Evolutionary conservation across 1,140 invertebrate genomes (phyloP), one percentile per base, ranked within the genome.

Genomic region (Drosophila triauraria): DNA sequence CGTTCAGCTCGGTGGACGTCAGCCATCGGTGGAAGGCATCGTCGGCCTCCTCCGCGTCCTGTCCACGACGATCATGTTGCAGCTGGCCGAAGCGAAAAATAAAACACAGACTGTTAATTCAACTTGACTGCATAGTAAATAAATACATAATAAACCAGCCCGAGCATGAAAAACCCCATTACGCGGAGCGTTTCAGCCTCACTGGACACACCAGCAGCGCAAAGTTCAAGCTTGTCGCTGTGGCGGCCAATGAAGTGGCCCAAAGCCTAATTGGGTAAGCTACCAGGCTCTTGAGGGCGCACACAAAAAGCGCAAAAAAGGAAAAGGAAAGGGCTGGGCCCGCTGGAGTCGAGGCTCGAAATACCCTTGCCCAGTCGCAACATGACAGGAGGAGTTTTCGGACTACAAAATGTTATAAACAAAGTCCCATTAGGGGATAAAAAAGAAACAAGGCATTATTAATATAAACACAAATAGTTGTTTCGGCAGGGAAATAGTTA

Each of bases 1-100:
- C 76, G 54, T 87, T 92, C 40, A 77, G 79, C 60, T 92, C 91
- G 38, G 91, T 92, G 35, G 91, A 92, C 71, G 91, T 92, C 67
- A 92, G 72, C 91, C 91, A 92, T 15, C 91, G 91, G 74, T 92
- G 91, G 44, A 92, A 92, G 69, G 91, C 91, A 80, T 92, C 91
- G 59, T 92, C 91, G 43, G 77, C 71, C 59, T 91, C 84, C 62
- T 91, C 77, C 46, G 57, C 68, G 53, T 82, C 77, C 2, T 42
- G 62, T 70, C 57, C 71, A 32, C 25, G 30, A 54, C 75, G 60
- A 76, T 75, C 78, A 59, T 53, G 63, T 54, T 87, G 76, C 63
- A 63, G 42, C 57, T 80, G 63, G 40, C 32, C 59, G 48, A 35
- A 51, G 38, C 67, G 58, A 60, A 53, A 58, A 69, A 72, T 61